phyloP scores from a whole-genome alignment of 1,140 invertebrate genomes.

The Brachionus plicatilis region DNA sequence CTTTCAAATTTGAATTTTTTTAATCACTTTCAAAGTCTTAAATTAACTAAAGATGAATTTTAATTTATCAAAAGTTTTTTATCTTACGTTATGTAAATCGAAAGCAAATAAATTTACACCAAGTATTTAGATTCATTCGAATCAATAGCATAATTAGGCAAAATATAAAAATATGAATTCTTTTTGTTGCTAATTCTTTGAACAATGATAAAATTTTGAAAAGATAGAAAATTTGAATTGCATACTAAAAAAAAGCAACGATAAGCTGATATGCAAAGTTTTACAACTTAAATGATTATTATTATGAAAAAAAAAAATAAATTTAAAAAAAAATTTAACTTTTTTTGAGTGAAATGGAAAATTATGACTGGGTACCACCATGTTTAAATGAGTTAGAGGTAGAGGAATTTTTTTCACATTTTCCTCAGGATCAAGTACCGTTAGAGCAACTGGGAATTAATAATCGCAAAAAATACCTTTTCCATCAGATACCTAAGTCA shows the following conservation, averaged over 20 bases:
- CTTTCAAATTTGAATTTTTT: neutral
- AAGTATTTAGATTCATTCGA: neutral
- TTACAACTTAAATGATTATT: neutral
- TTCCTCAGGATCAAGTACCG: neutral
- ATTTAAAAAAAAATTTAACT: neutral
- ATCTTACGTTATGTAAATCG: neutral
- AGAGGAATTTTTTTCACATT: neutral
- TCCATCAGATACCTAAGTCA: slow-evolving; percentile 9
- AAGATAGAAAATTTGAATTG: neutral
- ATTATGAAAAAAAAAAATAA: neutral
- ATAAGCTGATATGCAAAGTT: neutral
- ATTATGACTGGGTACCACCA: slow-evolving; percentile 11
- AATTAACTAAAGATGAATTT: neutral
- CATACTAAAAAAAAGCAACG: neutral
- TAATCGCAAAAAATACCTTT: neutral
- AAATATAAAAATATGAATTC: neutral
- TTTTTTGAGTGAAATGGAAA: neutral
- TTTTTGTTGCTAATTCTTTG: neutral
- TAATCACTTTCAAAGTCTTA: neutral
- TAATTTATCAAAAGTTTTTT: neutral
- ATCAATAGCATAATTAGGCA: neutral
- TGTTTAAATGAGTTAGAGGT: neutral
- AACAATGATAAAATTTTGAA: neutral
- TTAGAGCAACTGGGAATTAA: neutral
- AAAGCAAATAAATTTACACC: neutral